Conservation (phyloP, 2,888 invertebrate species). For the Ctena decussata region DNA sequence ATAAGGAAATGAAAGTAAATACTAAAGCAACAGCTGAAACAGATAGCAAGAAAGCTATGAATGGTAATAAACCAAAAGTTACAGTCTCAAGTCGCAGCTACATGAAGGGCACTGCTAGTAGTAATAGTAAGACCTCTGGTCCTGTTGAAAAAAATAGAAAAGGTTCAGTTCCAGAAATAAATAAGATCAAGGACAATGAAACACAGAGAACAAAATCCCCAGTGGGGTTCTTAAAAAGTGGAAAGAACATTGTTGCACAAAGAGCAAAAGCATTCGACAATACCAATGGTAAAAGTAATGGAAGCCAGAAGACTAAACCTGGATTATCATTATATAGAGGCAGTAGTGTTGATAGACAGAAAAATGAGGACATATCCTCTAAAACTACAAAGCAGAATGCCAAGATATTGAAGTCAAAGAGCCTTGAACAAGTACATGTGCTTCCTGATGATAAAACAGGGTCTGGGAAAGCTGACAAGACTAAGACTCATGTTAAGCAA, state of each 20-base stretch:
- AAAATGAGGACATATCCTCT: neutral
- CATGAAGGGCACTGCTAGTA: constrained; percentile 65
- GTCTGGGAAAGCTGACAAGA: neutral
- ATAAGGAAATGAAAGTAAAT: constrained; percentile 4
- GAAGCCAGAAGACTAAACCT: constrained; percentile 30
- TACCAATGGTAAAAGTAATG: constrained; percentile 20
- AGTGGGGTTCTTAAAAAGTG: neutral
- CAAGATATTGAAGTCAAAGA: constrained; percentile 51
- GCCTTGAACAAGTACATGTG: constrained; percentile 52
- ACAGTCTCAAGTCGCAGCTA: constrained; percentile 28
- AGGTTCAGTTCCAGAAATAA: constrained; percentile 52
- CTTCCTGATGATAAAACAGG: neutral
- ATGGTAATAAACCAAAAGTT: constrained; percentile 8
- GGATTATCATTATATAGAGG: constrained; percentile 25
- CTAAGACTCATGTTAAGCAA: neutral
- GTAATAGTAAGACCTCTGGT: constrained; percentile 45
- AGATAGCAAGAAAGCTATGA: neutral
- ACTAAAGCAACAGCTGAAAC: neutral
- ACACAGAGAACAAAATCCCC: constrained; percentile 12
- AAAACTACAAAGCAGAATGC: neutral
- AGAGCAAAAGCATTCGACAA: constrained; percentile 48
- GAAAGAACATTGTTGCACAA: constrained; percentile 42
- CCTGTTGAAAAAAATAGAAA: constrained; percentile 32
- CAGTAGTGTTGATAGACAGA: constrained; percentile 37
- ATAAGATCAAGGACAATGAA: constrained; percentile 28